phyloP scores from a whole-genome alignment of 1,140 invertebrate species.

The Araneus ventricosus region DNA sequence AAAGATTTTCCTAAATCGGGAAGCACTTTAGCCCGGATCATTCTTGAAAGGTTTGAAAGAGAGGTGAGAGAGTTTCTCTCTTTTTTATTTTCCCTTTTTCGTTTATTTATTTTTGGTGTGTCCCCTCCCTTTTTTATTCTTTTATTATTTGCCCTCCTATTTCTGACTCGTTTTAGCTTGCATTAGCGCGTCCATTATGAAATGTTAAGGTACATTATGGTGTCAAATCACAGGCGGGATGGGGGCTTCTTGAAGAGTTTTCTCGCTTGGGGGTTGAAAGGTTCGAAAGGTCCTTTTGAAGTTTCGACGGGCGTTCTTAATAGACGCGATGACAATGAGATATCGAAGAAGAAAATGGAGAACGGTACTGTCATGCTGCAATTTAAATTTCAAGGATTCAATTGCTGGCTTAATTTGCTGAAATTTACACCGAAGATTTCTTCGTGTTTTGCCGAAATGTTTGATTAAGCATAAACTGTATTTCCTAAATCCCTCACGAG shows the following conservation, averaged over 20 bases:
- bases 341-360: not conserved
- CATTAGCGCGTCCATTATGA: conserved; percentile 57
- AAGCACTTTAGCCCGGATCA: conserved; percentile 49
- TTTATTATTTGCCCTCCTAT: conserved; percentile 34
- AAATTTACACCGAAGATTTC: not conserved
- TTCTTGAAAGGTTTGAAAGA: conserved; percentile 38
- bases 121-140: not conserved
- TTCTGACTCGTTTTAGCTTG: conserved; percentile 39
- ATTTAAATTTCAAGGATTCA: not conserved
- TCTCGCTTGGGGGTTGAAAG: conserved; percentile 36
- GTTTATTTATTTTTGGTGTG: not conserved
- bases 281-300: not conserved
- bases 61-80: not conserved
- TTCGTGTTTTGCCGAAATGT: too few species aligned
- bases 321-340: not conserved
- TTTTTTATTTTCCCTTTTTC: not conserved
- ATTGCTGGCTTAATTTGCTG: not conserved
- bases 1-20: conserved; percentile 57
- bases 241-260: not conserved
- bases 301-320: not conserved
- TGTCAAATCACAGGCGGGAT: conserved; percentile 41
- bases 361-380: not conserved
- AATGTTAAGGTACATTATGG: conserved; percentile 46
- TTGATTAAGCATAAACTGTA: too few species aligned
- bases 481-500: too few species aligned